These are phyloP conservation scores for Gryon sp. DNA, from an alignment of 1,140 invertebrate genomes.

Conservation along the genomic window DNA sequence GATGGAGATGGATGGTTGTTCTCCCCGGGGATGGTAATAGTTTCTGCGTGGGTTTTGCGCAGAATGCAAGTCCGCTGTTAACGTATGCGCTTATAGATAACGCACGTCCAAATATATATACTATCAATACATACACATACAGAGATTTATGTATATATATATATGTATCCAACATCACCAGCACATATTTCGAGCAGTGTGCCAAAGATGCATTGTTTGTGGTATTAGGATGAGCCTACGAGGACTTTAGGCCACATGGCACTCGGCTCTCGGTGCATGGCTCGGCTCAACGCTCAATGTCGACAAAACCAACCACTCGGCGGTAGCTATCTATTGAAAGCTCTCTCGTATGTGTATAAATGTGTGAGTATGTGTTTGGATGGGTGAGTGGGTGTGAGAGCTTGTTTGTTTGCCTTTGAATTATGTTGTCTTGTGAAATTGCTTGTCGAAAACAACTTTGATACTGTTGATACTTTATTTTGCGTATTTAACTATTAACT, in stretches of 20 bases:
- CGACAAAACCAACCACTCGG: slow-evolving; percentile 33
- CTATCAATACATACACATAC: no score
- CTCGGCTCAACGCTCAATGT: slow-evolving; percentile 56
- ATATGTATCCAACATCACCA: no score
- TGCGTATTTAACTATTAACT: background rate
- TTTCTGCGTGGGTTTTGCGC: slow-evolving; percentile 57
- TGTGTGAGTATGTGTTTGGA: no score
- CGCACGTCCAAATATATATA: slow-evolving; percentile 15
- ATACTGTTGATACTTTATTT: background rate
- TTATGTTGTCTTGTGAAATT: slow-evolving; percentile 22
- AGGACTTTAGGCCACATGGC: slow-evolving; percentile 75
- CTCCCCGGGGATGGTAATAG: slow-evolving; percentile 75
- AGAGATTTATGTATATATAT: no score
- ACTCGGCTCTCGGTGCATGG: slow-evolving; percentile 38
- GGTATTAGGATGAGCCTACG: slow-evolving; percentile 77
- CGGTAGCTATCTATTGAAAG: slow-evolving; percentile 22
- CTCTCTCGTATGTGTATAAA: slow-evolving; percentile 1
- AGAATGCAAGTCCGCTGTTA: slow-evolving; percentile 50
- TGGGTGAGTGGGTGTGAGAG: no score
- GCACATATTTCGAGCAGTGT: no score
- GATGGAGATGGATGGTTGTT: slow-evolving; percentile 77
- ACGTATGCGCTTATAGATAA: slow-evolving; percentile 25
- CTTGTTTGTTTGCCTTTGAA: slow-evolving; percentile 41
- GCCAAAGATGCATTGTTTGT: slow-evolving; percentile 66
- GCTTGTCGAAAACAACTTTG: slow-evolving; percentile 4